Evolutionary conservation across 2,888 invertebrate genomes (phyloP).

Genomic region (Amiota communis): DNA sequence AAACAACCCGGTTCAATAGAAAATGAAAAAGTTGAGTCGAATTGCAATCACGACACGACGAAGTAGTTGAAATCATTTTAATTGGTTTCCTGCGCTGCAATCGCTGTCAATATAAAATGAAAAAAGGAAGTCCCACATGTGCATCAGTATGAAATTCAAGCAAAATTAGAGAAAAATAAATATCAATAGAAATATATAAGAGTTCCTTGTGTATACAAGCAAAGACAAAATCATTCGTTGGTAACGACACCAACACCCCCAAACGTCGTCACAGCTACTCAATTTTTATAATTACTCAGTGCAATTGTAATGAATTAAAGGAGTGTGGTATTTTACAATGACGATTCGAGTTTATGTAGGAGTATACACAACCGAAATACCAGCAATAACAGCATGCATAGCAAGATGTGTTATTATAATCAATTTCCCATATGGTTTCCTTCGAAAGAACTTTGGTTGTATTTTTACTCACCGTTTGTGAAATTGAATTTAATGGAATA

Average conservation of each 20-base stretch:
- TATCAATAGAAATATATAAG: background rate
- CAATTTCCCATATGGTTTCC: constrained; percentile 20
- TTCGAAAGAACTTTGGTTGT: background rate
- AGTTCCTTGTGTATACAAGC: background rate
- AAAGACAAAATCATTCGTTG: constrained; percentile 6
- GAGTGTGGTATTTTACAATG: background rate
- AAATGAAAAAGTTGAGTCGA: constrained; percentile 2
- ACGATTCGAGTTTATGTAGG: background rate
- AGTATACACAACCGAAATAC: background rate
- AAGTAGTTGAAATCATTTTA: constrained; percentile 49
- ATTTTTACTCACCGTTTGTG: no score
- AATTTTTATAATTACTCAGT: constrained; percentile 21
- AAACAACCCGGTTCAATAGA: background rate
- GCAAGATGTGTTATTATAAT: background rate
- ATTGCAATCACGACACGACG: no score
- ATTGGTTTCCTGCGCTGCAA: constrained; percentile 55
- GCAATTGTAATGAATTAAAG: background rate
- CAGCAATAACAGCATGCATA: background rate
- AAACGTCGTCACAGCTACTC: background rate
- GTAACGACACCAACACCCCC: no score
- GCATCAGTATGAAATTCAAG: constrained; percentile 60
- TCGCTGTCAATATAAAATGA: background rate
- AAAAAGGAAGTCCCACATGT: constrained; percentile 60
- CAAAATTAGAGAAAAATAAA: constrained; percentile 60
- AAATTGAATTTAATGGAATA: no score